phyloP scores from a whole-genome alignment of 2,888 invertebrate species.

The Rhingia rostrata region DNA sequence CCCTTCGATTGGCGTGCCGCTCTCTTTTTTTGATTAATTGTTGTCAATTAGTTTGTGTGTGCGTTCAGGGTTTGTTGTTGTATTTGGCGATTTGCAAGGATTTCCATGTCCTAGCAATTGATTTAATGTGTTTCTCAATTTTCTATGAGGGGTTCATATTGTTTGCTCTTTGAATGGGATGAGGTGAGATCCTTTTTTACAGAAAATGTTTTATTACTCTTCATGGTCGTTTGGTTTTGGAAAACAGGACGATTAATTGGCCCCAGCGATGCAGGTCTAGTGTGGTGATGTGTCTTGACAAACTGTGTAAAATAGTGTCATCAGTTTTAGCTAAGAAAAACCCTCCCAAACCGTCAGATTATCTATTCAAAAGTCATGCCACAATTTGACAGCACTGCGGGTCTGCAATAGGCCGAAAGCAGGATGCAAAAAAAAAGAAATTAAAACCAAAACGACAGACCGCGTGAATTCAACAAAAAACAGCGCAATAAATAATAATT shows the following conservation, averaged over 20 bases:
- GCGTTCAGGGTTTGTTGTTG: conserved; percentile 57
- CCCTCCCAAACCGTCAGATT: neutral
- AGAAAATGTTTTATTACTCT: conserved; percentile 38
- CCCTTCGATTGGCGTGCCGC: conserved; percentile 36
- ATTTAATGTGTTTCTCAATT: conserved; percentile 24
- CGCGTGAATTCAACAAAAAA: conserved; percentile 40
- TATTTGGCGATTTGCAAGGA: conserved; percentile 32
- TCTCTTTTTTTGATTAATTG: conserved; percentile 70
- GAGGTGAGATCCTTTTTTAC: neutral
- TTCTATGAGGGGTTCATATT: conserved; percentile 29
- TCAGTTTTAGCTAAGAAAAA: neutral
- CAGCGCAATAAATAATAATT: conserved; percentile 73
- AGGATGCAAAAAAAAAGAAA: neutral
- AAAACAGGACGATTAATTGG: conserved; percentile 31
- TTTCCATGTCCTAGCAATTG: conserved; percentile 39
- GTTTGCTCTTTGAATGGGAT: neutral
- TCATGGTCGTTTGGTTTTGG: conserved; percentile 57
- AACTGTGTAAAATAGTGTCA: no score
- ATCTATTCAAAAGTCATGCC: neutral
- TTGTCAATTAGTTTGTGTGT: conserved; percentile 63
- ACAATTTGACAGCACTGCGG: conserved; percentile 4
- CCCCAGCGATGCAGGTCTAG: neutral
- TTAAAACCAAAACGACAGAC: conserved; percentile 20
- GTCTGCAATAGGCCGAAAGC: conserved; percentile 6
- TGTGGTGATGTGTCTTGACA: neutral